These are phyloP conservation scores for Axea sp. DNA, from an alignment of 2,888 invertebrate genomes.

Conservation along the genomic window DNA sequence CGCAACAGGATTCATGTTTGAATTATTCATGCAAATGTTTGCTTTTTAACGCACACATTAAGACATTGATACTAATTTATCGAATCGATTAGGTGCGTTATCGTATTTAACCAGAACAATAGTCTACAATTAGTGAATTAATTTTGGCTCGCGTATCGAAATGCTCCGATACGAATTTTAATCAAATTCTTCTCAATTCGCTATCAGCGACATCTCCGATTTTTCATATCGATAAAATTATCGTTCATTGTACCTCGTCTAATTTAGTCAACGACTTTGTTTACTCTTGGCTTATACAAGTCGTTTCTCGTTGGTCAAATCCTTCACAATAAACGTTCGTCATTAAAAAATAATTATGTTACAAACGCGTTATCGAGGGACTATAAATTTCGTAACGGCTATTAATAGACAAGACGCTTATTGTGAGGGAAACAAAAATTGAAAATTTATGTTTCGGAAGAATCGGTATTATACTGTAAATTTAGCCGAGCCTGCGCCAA, in stretches of 20 bases:
- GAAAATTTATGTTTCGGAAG: constrained; percentile 3
- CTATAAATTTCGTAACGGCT: neutral
- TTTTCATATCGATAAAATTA: constrained; percentile 14
- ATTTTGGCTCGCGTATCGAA: neutral
- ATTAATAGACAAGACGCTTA: neutral
- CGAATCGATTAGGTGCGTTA: constrained; percentile 16
- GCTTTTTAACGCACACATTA: constrained; percentile 1
- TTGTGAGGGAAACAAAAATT: neutral
- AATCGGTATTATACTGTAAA: constrained; percentile 9
- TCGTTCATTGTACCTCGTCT: constrained; percentile 12
- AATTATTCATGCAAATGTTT: constrained; percentile 1
- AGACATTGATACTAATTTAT: constrained; percentile 15
- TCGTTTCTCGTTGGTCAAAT: constrained; percentile 9
- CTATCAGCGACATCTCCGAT: constrained; percentile 8
- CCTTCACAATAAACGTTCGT: constrained; percentile 4
- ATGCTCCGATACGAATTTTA: constrained; percentile 1
- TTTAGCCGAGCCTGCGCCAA: neutral
- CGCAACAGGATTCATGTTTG: neutral
- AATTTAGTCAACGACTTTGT: constrained; percentile 40
- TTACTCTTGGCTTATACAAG: constrained; percentile 21
- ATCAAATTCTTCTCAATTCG: neutral
- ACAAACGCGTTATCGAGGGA: neutral
- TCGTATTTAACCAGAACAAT: constrained; percentile 24
- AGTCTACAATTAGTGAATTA: constrained; percentile 22
- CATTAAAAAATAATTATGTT: constrained; percentile 16